Conservation (phyloP, 2,888 invertebrate species). For the Hermaeophaga mercurialis region DNA sequence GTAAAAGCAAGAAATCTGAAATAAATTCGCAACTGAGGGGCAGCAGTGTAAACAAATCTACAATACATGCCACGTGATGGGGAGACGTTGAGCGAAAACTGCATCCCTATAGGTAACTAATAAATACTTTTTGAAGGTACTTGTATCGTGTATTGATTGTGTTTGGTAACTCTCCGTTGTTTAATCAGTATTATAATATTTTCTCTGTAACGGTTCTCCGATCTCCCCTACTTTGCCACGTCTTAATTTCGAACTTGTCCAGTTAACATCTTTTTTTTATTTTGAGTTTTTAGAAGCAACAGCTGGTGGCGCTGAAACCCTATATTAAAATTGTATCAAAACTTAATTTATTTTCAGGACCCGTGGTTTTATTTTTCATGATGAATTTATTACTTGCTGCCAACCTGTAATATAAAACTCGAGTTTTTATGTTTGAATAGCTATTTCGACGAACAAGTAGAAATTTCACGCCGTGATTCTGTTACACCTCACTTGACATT, state of each 20-base stretch:
- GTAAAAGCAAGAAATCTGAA: too few relatives aligned
- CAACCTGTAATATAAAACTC: slow-evolving; percentile 29
- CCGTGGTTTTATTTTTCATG: slow-evolving; percentile 31
- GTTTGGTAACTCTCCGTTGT: too few relatives aligned
- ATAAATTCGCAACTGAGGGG: too few relatives aligned
- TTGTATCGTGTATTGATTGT: too few relatives aligned
- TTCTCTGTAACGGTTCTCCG: too few relatives aligned
- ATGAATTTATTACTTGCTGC: slow-evolving; percentile 34
- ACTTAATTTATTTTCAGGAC: slow-evolving; percentile 47
- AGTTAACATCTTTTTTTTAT: slow-evolving; percentile 25
- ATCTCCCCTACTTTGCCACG: too few relatives aligned
- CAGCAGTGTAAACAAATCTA: too few relatives aligned
- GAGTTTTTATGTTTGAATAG: slow-evolving; percentile 32
- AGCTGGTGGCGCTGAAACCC: slow-evolving; percentile 52
- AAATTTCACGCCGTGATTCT: slow-evolving; percentile 29
- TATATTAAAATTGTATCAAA: slow-evolving; percentile 54
- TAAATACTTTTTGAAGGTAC: too few relatives aligned
- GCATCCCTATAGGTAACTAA: too few relatives aligned
- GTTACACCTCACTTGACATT: slow-evolving; percentile 24
- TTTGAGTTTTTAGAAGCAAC: slow-evolving; percentile 36
- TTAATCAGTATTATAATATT: too few relatives aligned
- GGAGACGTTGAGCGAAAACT: too few relatives aligned
- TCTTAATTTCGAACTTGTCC: slow-evolving; percentile 18
- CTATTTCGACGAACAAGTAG: slow-evolving; percentile 17
- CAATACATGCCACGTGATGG: too few relatives aligned